Percentiles rank a stretch among this genome's conserved stretches.
Evolutionary conservation across 2,113 vertebrate genomes (phyloP).

Genomic region (Orcinus orca): DNA sequence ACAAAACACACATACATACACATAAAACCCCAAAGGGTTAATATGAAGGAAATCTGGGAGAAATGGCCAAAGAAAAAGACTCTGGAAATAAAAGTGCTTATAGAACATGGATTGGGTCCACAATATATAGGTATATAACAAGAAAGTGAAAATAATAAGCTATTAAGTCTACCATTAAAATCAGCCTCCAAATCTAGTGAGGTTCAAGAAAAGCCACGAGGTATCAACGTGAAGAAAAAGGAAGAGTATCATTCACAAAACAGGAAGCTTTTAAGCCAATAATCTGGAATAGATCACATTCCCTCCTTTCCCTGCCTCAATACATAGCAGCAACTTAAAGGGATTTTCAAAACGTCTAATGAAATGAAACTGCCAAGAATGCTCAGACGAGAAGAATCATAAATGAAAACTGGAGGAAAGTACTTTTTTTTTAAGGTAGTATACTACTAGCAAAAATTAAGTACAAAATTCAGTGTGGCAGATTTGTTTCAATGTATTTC

Average conservation of each 20-base stretch:
- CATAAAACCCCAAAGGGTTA: background rate
- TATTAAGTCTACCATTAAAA: conserved; percentile 28
- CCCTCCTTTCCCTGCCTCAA: conserved; percentile 1
- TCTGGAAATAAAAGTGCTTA: background rate
- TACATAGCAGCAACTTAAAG: conserved; percentile 52
- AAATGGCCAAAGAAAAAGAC: background rate
- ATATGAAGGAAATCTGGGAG: background rate
- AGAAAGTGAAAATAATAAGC: conserved; percentile 39
- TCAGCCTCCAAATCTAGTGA: background rate
- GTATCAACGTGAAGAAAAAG: background rate
- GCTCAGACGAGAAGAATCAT: conserved; percentile 55
- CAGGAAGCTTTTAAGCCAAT: conserved; percentile 49
- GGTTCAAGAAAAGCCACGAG: background rate
- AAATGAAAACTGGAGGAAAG: conserved; percentile 34
- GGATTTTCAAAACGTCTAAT: conserved; percentile 56
- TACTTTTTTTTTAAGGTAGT: background rate
- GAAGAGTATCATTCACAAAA: conserved; percentile 45
- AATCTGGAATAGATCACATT: conserved; percentile 24
- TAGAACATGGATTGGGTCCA: background rate
- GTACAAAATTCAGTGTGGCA: conserved; percentile 14
- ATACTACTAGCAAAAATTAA: conserved; percentile 35
- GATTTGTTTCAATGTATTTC: background rate
- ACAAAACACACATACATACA: background rate
- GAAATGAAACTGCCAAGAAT: conserved; percentile 65
- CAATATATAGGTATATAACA: background rate